A percentile compares a stretch with the other conserved stretches of the same genome.
phyloP scores from a whole-genome alignment of 2,888 invertebrate genomes.

The Coelinius sp. region DNA sequence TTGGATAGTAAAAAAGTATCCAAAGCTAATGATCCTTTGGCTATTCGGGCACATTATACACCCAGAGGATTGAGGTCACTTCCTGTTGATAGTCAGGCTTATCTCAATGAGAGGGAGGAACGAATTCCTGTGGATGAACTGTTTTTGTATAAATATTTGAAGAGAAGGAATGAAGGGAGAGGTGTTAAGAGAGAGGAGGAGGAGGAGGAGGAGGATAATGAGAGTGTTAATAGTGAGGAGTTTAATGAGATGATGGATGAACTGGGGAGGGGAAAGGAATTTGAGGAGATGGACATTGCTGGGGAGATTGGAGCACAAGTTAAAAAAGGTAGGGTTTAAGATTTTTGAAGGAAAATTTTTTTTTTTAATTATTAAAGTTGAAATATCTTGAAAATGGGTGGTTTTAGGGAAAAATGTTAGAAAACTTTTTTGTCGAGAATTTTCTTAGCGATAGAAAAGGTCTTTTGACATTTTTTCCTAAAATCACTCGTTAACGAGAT shows the following conservation, averaged over 20 bases:
- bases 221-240: conserved; percentile 71
- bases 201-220: conserved; percentile 71
- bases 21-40: conserved; percentile 77
- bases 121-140: conserved; percentile 93
- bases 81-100: conserved; percentile 81
- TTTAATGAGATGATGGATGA: conserved; percentile 73
- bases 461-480: too few species aligned
- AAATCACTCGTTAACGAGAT: too few species aligned
- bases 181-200: conserved; percentile 48
- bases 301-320: conserved; percentile 65
- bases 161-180: conserved; percentile 50
- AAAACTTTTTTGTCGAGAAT: too few species aligned
- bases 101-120: conserved; percentile 77
- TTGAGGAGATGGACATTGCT: conserved; percentile 75
- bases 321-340: conserved; percentile 31
- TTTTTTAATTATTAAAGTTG: neutral
- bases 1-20: conserved; percentile 70
- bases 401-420: too few species aligned
- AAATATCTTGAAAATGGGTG: too few species aligned
- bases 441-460: too few species aligned
- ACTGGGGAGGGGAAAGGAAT: conserved; percentile 59
- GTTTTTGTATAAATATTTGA: conserved; percentile 81
- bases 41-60: conserved; percentile 78
- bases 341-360: neutral
- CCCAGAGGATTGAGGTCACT: conserved; percentile 81